Base-by-base conservation (phyloP, 53 echinoderm and acorn worm species). In the Echinarachnius parma region DNA sequence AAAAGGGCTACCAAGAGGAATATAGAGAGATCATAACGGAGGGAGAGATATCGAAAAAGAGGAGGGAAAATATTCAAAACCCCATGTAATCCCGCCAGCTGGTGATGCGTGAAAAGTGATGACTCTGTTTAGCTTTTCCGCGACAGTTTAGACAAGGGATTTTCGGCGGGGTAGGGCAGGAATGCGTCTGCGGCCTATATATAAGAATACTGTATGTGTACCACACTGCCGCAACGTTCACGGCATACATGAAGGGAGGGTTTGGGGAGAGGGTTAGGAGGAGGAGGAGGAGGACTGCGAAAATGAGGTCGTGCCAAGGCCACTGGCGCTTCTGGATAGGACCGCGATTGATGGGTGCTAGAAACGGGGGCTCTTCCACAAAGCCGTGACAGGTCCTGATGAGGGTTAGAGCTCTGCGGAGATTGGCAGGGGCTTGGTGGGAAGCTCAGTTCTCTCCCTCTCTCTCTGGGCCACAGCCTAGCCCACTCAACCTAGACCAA, bases 221-320 rank as follows among this genome's bases (percentile, higher is more conserved):
- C 14, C 42, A 14, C 42, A 42, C 8, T 8, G 42, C 42, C 8
- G 42, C 42, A 14, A 42, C 42, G 42, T 52, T 9, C 20, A 52
- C 48, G 39, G 39, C 7, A 13, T 9, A 13, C 7, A 39, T 7
- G 13, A 13, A 13, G 13, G 39, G 39, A 39, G 39, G 39, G 39
- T 22, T 35, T 9, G 37, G 33, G 62, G 9, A 19, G 62, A 37
- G 27, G 68, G 34, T 27, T 50, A 68, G 68, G 66, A 37, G 68
- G 28, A 50, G 53, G 52, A 32, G 24, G 46, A 68, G 57, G 28
- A 27, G 26, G 42, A 13, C 4, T 9, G 20, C 4, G 13, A 50
- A 56, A 72, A 72, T 72, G 74, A 34, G 74, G 74, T 72, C 74
- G 74, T 72, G 74, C 74, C 74, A 72, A 72, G 74, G 74, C 74